Evolutionary conservation across 2,888 invertebrate genomes (phyloP).

Genomic region (Diaprepes abbreviatus): DNA sequence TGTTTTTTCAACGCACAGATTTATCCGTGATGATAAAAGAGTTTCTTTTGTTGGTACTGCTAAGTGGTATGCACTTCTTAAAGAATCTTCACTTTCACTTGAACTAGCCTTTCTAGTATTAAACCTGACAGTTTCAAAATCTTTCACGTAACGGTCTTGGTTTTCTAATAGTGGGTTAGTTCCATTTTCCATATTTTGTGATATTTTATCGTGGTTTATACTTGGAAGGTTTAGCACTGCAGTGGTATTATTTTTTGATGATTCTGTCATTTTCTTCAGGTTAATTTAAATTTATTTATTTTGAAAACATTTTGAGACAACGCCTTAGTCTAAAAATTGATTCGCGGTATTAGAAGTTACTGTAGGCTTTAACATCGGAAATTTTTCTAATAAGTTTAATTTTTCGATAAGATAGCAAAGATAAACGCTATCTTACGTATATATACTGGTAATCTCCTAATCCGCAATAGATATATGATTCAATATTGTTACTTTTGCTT

Average conservation of each 20-base stretch:
- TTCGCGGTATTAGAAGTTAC: too few species aligned
- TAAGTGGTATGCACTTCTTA: conserved; percentile 38
- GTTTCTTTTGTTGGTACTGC: conserved; percentile 50
- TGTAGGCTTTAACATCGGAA: too few species aligned
- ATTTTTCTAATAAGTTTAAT: not conserved
- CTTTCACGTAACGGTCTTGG: not conserved
- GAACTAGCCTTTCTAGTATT: too few species aligned
- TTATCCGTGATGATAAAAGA: conserved; percentile 53
- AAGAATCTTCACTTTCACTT: conserved; percentile 35
- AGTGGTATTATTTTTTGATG: not conserved
- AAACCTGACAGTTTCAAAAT: too few species aligned
- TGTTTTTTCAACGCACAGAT: conserved; percentile 49
- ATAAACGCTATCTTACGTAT: not conserved
- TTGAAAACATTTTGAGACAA: too few species aligned
- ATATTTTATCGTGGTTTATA: not conserved
- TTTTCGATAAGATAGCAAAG: conserved; percentile 1
- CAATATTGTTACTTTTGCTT: too few species aligned
- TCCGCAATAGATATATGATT: too few species aligned
- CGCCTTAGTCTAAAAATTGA: too few species aligned
- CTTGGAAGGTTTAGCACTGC: not conserved
- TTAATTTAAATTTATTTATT: too few species aligned
- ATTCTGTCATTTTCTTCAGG: too few species aligned
- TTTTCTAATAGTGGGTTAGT: not conserved
- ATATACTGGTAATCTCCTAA: not conserved
- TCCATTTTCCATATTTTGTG: not conserved